A percentile compares a stretch with the other conserved stretches of the same genome.
These are phyloP conservation scores for Clarias macrocephalus DNA, from an alignment of 2,113 vertebrate genomes.

Conservation along the genomic window DNA sequence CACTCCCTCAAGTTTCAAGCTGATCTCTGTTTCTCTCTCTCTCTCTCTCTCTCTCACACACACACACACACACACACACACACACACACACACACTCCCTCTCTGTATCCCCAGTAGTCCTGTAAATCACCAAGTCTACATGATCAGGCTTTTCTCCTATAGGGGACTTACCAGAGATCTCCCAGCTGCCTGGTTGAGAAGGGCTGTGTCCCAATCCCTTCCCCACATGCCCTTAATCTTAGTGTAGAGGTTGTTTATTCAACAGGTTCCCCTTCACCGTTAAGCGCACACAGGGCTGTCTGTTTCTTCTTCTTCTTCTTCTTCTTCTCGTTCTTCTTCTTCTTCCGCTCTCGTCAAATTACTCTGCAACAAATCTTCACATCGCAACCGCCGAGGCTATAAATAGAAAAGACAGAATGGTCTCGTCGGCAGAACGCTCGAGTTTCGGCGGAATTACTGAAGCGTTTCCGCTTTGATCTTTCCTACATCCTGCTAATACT, in stretches of 20 bases:
- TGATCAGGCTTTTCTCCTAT: not conserved
- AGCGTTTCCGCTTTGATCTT: not conserved
- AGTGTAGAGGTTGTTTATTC: not conserved
- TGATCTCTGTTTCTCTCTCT: not conserved
- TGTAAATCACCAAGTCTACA: not conserved
- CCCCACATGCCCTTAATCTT: conserved; percentile 34
- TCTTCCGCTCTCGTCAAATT: conserved; percentile 66
- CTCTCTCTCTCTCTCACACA: not conserved
- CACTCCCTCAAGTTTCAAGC: conserved; percentile 21
- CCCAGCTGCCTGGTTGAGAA: conserved; percentile 2
- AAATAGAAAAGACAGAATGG: conserved; percentile 66
- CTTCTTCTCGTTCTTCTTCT: conserved; percentile 17
- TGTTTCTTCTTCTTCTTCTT: conserved; percentile 10
- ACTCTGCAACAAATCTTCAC: conserved; percentile 70
- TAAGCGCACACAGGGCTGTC: conserved; percentile 44
- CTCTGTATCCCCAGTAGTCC: not conserved
- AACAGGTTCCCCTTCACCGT: conserved; percentile 40
- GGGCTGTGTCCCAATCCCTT: conserved; percentile 13
- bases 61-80: not conserved
- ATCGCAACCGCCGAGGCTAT: conserved; percentile 76
- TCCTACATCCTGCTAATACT: not conserved
- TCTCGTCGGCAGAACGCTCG: conserved; percentile 44
- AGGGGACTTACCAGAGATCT: conserved; percentile 40
- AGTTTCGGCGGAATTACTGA: not conserved
- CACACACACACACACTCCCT: not conserved